phyloP scores from a whole-genome alignment of 2,797 vertebrate species.

The Tympanoctomys barrerae region DNA sequence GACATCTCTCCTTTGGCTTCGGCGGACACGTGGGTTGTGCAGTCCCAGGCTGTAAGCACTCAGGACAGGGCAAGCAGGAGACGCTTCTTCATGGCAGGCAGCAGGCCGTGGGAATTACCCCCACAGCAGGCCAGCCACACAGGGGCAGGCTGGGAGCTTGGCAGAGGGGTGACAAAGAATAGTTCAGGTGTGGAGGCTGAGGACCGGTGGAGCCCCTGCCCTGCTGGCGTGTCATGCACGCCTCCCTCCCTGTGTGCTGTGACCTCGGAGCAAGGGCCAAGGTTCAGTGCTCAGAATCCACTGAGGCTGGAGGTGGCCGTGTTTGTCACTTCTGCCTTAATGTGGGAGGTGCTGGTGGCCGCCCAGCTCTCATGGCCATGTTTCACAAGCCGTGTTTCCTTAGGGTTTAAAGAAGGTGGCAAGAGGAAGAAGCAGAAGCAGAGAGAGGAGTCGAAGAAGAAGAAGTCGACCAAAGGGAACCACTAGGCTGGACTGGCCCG shows the following conservation, averaged over 20 bases:
- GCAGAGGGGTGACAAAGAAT: background rate
- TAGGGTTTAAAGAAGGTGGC: slow-evolving; percentile 93
- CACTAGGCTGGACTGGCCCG: slow-evolving; percentile 88
- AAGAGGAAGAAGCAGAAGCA: slow-evolving; percentile 97
- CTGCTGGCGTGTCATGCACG: background rate
- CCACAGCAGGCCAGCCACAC: background rate
- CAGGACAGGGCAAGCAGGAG: background rate
- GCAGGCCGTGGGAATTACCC: background rate
- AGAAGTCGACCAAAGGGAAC: slow-evolving; percentile 91
- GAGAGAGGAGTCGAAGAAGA: slow-evolving; percentile 96
- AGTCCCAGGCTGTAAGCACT: background rate
- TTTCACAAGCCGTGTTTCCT: slow-evolving; percentile 89
- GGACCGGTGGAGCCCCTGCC: background rate
- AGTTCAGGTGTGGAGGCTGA: background rate
- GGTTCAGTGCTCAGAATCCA: background rate
- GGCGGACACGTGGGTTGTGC: background rate
- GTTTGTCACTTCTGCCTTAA: background rate
- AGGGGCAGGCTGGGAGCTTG: background rate
- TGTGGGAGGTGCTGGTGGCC: background rate
- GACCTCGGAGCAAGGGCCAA: slow-evolving; percentile 65
- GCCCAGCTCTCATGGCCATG: slow-evolving; percentile 81
- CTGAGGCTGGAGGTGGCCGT: background rate
- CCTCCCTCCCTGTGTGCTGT: background rate
- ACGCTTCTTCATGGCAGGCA: background rate
- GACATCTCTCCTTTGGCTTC: background rate